Base-by-base conservation (phyloP, 2,888 invertebrate genomes). In the Nipponacmea schrenckii region DNA sequence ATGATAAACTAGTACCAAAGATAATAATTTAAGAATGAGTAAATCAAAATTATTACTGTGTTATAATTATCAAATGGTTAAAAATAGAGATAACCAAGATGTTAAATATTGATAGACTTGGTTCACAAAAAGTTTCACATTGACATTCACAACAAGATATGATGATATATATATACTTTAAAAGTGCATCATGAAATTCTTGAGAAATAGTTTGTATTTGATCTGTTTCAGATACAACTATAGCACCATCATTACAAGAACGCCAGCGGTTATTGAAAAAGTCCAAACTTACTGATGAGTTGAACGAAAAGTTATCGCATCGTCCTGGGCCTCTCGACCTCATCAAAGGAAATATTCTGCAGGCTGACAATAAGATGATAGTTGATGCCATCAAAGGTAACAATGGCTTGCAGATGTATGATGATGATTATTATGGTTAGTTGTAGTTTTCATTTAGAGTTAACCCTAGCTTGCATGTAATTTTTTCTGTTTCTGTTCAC, bases 231-330 rank as follows among this genome's bases (percentile, higher is more conserved):
- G 90, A 91, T 83, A 91, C 91, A 71, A 90, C 90, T 67, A 87
- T 89, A 77, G 97, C 97, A 90, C 97, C 97, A 46, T 96, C 96
- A 84, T 90, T 98, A 86, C 97, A 96, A 74, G 97, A 97, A 88
- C 94, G 95, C 86, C 97, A 98, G 90, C 93, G 97, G n/a, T 96
- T 96, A 94, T 91, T 99, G 82, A 98, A 98, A 90, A 95, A 96
- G 89, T 97, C 97, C 69, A 93, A 95, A 24, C 91, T 98, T 74
- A 96, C 96, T 26, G 98, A 98, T 90, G 95, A 96, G 86, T 92
- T 99, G 68, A 98, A 97, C 90, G 97, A 97, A 86, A 96, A 97
- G 89, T 92, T 99, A 76, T 96, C 96, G 70, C 96, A 97, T 90
- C 91, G 98, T 77, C 98, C 98, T 4, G 98, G 98, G 0, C 98